A percentile compares a stretch with the other conserved stretches of the same genome.
Evolutionary conservation across 2,888 invertebrate species (phyloP).

Genomic region (Eutolmus rufibarbis): DNA sequence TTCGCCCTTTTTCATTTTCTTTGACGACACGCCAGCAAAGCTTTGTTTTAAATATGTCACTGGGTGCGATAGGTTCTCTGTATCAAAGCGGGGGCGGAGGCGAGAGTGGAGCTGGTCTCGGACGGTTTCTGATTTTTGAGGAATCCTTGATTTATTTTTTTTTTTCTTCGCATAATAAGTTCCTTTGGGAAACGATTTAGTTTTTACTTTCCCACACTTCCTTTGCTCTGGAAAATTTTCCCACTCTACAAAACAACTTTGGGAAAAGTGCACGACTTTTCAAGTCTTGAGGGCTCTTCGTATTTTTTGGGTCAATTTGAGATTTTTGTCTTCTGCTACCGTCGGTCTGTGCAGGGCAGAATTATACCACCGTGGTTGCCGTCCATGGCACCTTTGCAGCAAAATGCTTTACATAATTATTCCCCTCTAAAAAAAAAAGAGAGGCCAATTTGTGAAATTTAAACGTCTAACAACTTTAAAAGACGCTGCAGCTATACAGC

Average conservation of each 20-base stretch:
- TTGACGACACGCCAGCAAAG: neutral
- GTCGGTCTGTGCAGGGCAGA: neutral
- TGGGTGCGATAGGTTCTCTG: neutral
- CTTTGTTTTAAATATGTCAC: conserved; percentile 10
- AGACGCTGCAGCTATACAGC: neutral
- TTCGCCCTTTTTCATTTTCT: conserved; percentile 9
- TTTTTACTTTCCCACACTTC: conserved; percentile 17
- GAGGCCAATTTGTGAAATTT: neutral
- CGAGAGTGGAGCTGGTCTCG: neutral
- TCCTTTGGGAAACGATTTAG: neutral
- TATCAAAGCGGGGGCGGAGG: neutral
- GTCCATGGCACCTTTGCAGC: neutral
- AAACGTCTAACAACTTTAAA: neutral
- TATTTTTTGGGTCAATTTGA: conserved; percentile 28
- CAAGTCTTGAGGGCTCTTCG: neutral
- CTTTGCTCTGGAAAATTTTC: neutral
- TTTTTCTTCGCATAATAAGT: neutral
- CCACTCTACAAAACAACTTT: neutral
- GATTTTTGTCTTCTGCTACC: conserved; percentile 18
- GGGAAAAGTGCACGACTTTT: neutral
- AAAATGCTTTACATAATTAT: neutral
- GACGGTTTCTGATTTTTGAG: neutral
- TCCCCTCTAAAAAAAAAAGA: neutral
- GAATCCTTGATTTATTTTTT: neutral
- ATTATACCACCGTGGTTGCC: neutral